Evolutionary conservation across 2,797 vertebrate species (phyloP), one percentile per base, ranked within the genome.

Genomic region (Lutra lutra): DNA sequence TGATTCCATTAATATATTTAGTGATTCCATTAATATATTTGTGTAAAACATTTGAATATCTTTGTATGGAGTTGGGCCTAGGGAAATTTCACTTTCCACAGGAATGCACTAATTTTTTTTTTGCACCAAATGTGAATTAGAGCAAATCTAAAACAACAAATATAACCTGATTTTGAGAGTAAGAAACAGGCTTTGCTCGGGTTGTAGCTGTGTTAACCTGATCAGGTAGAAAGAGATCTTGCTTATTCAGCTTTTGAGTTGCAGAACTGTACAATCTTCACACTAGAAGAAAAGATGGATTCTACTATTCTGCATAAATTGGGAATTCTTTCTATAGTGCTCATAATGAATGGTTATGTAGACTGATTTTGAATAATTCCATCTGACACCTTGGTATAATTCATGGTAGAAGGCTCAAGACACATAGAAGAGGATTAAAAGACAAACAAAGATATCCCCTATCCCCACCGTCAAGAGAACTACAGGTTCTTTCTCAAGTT

Each of bases 111-210:
- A 72, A 58, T 60, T 72, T 62, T 94, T 86, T 38, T 58, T 70
- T 58, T 83, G 18, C 13, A 68, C 29, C 25, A 80, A 66, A 1
- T 72, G 27, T 29, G 12, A 38, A 79, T 90, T 83, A 68, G 29
- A 92, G 17, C 27, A 96, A 91, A 29, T 91, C 72, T 83, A 92
- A 96, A 95, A 87, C 40, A 95, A 86, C 5, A 75, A n/a, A 38
- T 84, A 38, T 60, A 93, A 83, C 77, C 35, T n/a, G 32, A 40
- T 77, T 82, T 93, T 85, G 21, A 80, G 72, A 91, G 56, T 12
- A 87, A 82, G 78, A 38, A 38, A 51, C 14, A 14, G 38, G 40
- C 23, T 90, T 79, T 86, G 9, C 4, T 18, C 4, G 80, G 21
- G 48, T 56, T 77, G 13, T 2, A 6, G 3, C 54, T 29, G 23